phyloP scores from a whole-genome alignment of 1,140 invertebrate species.

The Lamellibrachia luymesi region DNA sequence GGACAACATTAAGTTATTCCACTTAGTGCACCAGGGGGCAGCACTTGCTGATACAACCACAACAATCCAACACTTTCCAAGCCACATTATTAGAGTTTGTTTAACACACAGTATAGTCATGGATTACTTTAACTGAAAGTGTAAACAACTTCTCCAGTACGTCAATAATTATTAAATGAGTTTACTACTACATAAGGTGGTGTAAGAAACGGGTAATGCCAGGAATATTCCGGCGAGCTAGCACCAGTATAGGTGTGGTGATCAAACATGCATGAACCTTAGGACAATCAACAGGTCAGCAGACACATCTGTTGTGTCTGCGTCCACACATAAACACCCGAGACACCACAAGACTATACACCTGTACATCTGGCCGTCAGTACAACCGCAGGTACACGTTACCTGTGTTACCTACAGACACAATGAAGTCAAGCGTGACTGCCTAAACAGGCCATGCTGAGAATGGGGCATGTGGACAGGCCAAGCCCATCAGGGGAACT shows the following conservation, averaged over 20 bases:
- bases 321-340: background rate
- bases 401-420: background rate
- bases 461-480: background rate
- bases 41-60: background rate
- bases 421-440: conserved; percentile 1
- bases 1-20: background rate
- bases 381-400: background rate
- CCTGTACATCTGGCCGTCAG: background rate
- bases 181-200: background rate
- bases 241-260: background rate
- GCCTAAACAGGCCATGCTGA: background rate
- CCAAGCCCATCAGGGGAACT: background rate
- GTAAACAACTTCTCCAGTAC: background rate
- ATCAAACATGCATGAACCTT: background rate
- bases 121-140: background rate
- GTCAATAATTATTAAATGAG: background rate
- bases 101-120: background rate
- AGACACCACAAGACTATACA: background rate
- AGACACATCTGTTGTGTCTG: background rate
- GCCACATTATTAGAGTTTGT: background rate
- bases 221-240: background rate
- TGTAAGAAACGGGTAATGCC: background rate
- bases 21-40: background rate
- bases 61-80: background rate
- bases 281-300: background rate